Percentiles rank a stretch among this genome's conserved stretches.
Conservation (phyloP, 2,888 invertebrate genomes). For the Melinaea menophilus region DNA sequence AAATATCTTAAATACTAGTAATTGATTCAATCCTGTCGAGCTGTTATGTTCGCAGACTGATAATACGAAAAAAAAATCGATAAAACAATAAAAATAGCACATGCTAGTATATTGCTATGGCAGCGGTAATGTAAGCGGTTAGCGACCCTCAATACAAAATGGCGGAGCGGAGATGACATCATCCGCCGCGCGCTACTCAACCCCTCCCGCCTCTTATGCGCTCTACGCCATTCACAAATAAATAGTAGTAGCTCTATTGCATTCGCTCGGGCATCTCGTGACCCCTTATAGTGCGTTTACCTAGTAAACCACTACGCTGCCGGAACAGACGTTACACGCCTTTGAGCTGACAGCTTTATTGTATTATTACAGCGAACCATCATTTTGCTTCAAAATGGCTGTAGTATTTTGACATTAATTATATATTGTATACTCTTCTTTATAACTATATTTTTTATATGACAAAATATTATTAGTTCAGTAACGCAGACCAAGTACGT, state of each 20-base stretch:
- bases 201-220: conserved; percentile 34
- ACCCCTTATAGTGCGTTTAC: conserved; percentile 46
- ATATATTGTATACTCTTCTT: too few relatives aligned
- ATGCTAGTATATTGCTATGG: conserved; percentile 5
- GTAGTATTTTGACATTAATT: not conserved
- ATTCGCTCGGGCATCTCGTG: conserved; percentile 41
- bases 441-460: too few relatives aligned
- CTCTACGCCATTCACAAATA: conserved; percentile 52
- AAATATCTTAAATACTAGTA: conserved; percentile 13
- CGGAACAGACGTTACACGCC: conserved; percentile 7
- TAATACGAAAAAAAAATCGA: not conserved
- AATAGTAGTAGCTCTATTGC: conserved; percentile 45
- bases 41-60: too few relatives aligned
- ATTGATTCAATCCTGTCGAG: not conserved
- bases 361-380: conserved; percentile 1
- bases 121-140: conserved; percentile 29
- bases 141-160: conserved; percentile 40
- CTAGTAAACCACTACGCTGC: conserved; percentile 31
- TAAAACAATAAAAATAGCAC: not conserved
- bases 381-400: not conserved
- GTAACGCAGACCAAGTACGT: too few relatives aligned
- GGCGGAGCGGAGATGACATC: conserved; percentile 61
- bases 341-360: not conserved
- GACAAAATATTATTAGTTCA: too few relatives aligned
- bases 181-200: conserved; percentile 45